These are phyloP conservation scores for Cephonodes hylas DNA, from an alignment of 2,888 invertebrate genomes.

Conservation along the genomic window DNA sequence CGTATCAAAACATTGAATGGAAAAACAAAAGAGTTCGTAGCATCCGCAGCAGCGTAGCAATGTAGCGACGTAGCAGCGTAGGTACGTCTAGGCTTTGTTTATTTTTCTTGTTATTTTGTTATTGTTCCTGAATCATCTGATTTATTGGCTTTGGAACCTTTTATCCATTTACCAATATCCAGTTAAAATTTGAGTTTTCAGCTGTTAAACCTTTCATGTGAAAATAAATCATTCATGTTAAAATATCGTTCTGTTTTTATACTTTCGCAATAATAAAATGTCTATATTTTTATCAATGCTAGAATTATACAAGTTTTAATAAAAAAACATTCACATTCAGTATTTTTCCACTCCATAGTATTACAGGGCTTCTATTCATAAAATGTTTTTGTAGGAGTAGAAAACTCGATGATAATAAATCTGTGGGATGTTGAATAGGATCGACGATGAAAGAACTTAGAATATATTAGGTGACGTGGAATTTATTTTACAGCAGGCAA, in stretches of 20 bases:
- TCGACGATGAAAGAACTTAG: neutral
- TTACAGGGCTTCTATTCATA: neutral
- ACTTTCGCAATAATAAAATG: neutral
- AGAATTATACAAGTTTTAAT: neutral
- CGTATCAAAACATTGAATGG: neutral
- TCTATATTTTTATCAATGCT: neutral
- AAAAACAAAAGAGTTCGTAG: neutral
- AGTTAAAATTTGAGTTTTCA: neutral
- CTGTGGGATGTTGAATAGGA: neutral
- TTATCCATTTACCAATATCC: neutral
- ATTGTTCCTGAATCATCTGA: neutral
- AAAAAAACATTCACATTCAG: neutral
- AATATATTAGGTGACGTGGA: neutral
- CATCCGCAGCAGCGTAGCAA: neutral
- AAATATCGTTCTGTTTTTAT: neutral
- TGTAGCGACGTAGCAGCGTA: neutral
- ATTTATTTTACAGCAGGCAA: neutral
- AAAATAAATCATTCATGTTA: neutral
- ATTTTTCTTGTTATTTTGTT: slow-evolving; percentile 6
- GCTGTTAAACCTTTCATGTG: neutral
- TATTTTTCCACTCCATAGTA: neutral
- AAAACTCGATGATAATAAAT: slow-evolving; percentile 4
- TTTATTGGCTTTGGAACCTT: neutral
- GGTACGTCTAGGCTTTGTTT: neutral
- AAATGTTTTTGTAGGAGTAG: neutral